Conservation (phyloP, 2,113 vertebrate genomes). For the Scytalopus superciliaris region DNA sequence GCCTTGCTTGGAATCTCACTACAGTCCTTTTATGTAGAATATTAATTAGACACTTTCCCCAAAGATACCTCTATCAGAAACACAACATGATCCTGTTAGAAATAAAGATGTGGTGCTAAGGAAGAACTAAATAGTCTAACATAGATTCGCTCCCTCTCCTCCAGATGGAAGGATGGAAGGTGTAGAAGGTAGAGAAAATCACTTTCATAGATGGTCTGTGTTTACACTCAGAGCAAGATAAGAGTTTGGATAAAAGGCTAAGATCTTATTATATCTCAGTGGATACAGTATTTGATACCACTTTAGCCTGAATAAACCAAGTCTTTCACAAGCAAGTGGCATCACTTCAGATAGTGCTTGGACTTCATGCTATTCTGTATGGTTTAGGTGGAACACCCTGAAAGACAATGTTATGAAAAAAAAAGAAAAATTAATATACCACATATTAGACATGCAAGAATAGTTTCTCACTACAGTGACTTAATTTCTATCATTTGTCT, state of each 20-base stretch:
- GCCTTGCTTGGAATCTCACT: background rate
- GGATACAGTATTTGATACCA: background rate
- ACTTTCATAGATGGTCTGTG: background rate
- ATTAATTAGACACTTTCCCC: background rate
- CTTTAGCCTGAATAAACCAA: background rate
- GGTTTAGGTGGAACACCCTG: background rate
- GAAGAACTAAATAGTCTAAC: background rate
- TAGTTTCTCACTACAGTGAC: background rate
- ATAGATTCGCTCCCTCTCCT: background rate
- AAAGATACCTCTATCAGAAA: background rate
- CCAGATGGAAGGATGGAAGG: background rate
- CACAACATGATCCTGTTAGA: background rate
- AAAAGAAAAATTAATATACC: background rate
- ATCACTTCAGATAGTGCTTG: background rate
- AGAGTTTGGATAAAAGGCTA: background rate
- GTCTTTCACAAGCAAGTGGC: background rate
- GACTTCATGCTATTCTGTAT: background rate
- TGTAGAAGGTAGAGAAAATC: background rate
- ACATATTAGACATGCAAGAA: background rate
- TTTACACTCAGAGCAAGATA: background rate
- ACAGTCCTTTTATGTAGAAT: background rate
- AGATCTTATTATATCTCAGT: background rate
- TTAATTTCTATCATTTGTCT: background rate
- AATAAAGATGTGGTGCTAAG: background rate
- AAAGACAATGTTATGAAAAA: background rate